phyloP scores from a whole-genome alignment of 2,797 vertebrate species.

The Pogonophryne albipinna region DNA sequence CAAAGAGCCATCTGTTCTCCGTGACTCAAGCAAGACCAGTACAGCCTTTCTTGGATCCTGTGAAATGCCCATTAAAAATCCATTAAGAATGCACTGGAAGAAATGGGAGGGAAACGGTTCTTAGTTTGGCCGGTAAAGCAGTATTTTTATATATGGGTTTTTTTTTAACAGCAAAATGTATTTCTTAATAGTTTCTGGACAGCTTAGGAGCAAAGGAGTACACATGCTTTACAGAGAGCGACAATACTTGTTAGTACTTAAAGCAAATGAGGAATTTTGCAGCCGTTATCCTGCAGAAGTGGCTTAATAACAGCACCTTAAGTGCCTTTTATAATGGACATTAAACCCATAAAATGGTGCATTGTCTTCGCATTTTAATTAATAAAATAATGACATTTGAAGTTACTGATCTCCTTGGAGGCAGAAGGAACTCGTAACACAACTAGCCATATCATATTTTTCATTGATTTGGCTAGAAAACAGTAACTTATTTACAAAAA shows the following conservation, averaged over 20 bases:
- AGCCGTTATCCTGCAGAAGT: too few species aligned
- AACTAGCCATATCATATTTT: neutral
- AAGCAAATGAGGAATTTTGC: too few species aligned
- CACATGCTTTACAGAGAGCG: neutral
- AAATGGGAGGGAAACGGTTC: slow-evolving; percentile 17
- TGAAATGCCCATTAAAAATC: slow-evolving; percentile 72
- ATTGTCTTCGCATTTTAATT: neutral
- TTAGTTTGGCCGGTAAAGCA: slow-evolving; percentile 2
- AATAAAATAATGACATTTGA: neutral
- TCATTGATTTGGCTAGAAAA: too few species aligned
- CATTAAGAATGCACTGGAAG: slow-evolving; percentile 57
- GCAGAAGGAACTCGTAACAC: too few species aligned
- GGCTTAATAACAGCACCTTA: neutral
- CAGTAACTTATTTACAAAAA: too few species aligned
- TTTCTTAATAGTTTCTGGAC: neutral
- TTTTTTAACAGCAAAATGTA: too few species aligned
- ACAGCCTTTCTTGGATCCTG: slow-evolving; percentile 65
- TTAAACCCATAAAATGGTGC: neutral
- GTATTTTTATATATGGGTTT: slow-evolving; percentile 20
- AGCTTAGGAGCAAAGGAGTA: neutral
- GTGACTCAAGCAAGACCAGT: slow-evolving; percentile 62
- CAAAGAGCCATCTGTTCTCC: slow-evolving; percentile 65
- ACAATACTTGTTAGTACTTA: neutral
- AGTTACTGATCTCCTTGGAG: too few species aligned
- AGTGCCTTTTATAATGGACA: neutral